phyloP scores from a whole-genome alignment of 1,140 invertebrate genomes.

The Drosophila kepulauana region DNA sequence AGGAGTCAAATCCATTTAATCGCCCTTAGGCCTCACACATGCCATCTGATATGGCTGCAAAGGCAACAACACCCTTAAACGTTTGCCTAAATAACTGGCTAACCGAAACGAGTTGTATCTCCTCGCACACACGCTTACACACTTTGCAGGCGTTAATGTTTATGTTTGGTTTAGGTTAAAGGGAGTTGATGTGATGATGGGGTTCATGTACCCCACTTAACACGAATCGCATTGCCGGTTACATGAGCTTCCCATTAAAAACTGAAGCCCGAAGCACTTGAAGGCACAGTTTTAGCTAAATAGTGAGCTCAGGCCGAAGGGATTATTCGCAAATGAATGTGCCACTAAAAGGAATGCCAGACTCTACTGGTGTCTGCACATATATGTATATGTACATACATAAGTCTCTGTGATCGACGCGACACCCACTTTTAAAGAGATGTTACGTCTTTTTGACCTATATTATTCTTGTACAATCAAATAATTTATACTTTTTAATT shows the following conservation, averaged over 20 bases:
- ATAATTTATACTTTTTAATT: conserved; percentile 41
- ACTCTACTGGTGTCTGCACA: background rate
- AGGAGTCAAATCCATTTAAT: conserved; percentile 74
- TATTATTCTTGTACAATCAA: conserved; percentile 19
- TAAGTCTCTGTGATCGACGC: background rate
- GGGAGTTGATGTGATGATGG: conserved; percentile 1
- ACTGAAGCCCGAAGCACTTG: conserved; percentile 18
- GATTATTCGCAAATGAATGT: conserved; percentile 42
- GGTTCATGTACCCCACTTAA: conserved; percentile 75
- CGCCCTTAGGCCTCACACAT: conserved; percentile 41
- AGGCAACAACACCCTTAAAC: conserved; percentile 22
- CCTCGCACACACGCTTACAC: conserved; percentile 23
- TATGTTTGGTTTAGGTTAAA: conserved; percentile 36
- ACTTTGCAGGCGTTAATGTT: conserved; percentile 68
- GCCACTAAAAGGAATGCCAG: conserved; percentile 32
- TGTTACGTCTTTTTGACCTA: background rate
- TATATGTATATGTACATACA: background rate
- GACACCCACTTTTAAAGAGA: background rate
- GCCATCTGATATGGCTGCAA: conserved; percentile 43
- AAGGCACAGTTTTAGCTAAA: conserved; percentile 51
- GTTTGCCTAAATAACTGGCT: conserved; percentile 50
- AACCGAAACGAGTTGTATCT: conserved; percentile 41
- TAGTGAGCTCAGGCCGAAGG: conserved; percentile 39
- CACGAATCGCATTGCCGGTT: conserved; percentile 37
- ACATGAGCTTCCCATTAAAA: conserved; percentile 52